Conservation (phyloP, 2,888 invertebrate species). For the Notodonta ziczac region DNA sequence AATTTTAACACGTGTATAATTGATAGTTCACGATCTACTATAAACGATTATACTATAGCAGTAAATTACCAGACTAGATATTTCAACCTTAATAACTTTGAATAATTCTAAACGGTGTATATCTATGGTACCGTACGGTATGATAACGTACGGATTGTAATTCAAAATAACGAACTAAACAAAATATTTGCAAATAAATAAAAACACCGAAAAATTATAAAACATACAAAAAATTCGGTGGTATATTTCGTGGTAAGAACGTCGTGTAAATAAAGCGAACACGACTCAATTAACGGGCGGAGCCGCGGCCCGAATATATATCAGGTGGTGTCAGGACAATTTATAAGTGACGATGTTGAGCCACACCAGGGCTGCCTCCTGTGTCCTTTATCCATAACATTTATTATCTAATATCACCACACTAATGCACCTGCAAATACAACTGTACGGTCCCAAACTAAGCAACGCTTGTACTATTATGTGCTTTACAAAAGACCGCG, state of each 20-base stretch:
- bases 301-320: conserved; percentile 37
- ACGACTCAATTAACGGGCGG: conserved; percentile 44
- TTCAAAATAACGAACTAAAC: too few relatives aligned
- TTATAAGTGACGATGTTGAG: conserved; percentile 14
- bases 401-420: too few relatives aligned
- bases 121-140: too few relatives aligned
- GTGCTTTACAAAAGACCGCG: too few relatives aligned
- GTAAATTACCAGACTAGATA: too few relatives aligned
- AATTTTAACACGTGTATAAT: neutral
- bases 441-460: too few relatives aligned
- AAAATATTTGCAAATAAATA: conserved; percentile 3
- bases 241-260: conserved; percentile 19
- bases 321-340: conserved; percentile 35
- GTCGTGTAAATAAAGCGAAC: conserved; percentile 33
- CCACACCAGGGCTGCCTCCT: conserved; percentile 1
- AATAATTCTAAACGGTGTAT: too few relatives aligned
- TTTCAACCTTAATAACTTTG: too few relatives aligned
- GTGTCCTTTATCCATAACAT: neutral
- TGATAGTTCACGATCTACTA: neutral
- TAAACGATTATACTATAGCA: too few relatives aligned
- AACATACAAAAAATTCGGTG: neutral
- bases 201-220: conserved; percentile 10
- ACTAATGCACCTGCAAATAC: too few relatives aligned
- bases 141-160: too few relatives aligned
- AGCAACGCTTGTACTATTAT: too few relatives aligned